phyloP scores from a whole-genome alignment of 64 coral and sea anemone genomes.

The Porites australiensis region DNA sequence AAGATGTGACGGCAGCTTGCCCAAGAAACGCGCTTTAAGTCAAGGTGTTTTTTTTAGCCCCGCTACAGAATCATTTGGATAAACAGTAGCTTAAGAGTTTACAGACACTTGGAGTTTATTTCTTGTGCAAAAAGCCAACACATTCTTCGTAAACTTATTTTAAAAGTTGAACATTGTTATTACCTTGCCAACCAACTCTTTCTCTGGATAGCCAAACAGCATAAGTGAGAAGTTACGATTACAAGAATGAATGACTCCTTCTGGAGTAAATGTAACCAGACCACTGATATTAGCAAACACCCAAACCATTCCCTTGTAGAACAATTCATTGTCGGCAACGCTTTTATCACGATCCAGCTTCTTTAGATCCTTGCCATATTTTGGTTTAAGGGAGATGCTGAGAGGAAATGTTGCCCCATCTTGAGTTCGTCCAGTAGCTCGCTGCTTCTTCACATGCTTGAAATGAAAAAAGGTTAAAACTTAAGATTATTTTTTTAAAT shows the following conservation, averaged over 20 bases:
- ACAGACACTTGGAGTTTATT: too few relatives aligned
- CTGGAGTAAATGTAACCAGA: conserved; percentile 78
- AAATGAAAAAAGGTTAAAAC: neutral
- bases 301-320: conserved; percentile 86
- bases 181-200: conserved; percentile 93
- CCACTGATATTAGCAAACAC: conserved; percentile 98
- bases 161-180: neutral
- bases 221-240: conserved; percentile 95
- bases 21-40: too few relatives aligned
- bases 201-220: conserved; percentile 90
- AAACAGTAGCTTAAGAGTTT: too few relatives aligned
- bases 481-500: too few relatives aligned
- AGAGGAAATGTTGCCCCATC: conserved; percentile 92
- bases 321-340: neutral
- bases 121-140: too few relatives aligned
- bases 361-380: conserved; percentile 67
- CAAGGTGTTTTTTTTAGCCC: too few relatives aligned
- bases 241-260: conserved; percentile 85
- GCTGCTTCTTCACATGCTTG: conserved; percentile 79
- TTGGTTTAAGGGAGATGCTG: conserved; percentile 76
- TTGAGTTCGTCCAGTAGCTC: conserved; percentile 93
- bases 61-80: too few relatives aligned
- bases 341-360: conserved; percentile 43
- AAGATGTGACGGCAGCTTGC: too few relatives aligned
- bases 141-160: too few relatives aligned